A percentile compares a stretch with the other conserved stretches of the same genome.
phyloP scores from a whole-genome alignment of 2,797 vertebrate genomes.

The Cossypha heuglini region DNA sequence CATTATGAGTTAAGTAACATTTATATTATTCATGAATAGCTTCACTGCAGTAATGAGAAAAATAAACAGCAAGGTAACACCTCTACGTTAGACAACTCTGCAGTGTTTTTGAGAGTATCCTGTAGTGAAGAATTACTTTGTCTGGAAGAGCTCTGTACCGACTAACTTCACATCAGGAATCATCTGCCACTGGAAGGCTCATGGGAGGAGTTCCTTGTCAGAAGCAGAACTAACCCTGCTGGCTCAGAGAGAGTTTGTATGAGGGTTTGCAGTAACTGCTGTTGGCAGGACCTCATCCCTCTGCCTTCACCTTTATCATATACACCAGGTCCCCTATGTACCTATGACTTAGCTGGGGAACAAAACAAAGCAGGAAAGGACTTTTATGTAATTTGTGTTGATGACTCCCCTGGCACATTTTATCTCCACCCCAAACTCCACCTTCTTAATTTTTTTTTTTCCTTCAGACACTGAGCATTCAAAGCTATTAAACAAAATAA shows the following conservation, averaged over 20 bases:
- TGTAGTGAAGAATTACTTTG: not conserved
- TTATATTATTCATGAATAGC: not conserved
- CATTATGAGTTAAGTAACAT: not conserved
- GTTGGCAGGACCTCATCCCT: not conserved
- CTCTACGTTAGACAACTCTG: not conserved
- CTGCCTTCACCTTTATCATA: not conserved
- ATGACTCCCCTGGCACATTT: not conserved
- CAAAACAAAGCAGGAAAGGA: not conserved
- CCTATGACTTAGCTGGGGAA: not conserved
- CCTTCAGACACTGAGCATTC: not conserved
- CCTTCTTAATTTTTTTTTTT: not conserved
- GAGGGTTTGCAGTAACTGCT: not conserved
- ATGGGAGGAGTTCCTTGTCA: not conserved
- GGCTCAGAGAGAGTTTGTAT: not conserved
- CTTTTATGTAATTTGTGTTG: not conserved
- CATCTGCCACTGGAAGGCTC: not conserved
- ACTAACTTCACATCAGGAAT: not conserved
- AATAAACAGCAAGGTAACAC: not conserved
- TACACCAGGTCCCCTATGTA: rapidly evolving
- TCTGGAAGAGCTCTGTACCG: not conserved
- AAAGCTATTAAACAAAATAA: not conserved
- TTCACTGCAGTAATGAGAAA: not conserved
- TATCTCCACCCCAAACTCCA: not conserved
- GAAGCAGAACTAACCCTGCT: not conserved
- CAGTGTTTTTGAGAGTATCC: not conserved